These are phyloP conservation scores for Alentia gelatinosa DNA, from an alignment of 2,888 invertebrate genomes.

Conservation along the genomic window DNA sequence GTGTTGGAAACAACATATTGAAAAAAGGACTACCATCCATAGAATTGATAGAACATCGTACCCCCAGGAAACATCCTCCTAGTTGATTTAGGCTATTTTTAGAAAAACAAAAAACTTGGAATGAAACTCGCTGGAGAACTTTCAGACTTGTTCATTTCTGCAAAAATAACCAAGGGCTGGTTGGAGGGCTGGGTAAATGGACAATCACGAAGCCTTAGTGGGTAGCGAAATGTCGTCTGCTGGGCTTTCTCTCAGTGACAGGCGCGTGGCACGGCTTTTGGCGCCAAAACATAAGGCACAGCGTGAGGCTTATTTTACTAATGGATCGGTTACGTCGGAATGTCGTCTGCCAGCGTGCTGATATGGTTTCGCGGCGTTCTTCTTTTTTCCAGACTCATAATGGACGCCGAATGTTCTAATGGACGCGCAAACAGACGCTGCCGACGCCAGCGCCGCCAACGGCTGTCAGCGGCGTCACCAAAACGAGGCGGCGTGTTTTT, in stretches of 20 bases:
- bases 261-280: neutral
- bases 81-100: no score
- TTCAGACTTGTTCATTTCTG: neutral
- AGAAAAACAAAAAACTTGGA: neutral
- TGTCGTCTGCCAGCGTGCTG: neutral
- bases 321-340: slow-evolving; percentile 21
- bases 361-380: neutral
- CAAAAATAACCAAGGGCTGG: neutral
- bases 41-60: neutral
- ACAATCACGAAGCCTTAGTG: neutral
- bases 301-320: neutral
- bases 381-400: neutral
- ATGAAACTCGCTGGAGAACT: neutral
- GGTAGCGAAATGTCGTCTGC: neutral
- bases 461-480: neutral
- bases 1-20: no score
- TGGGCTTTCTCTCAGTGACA: neutral
- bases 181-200: neutral
- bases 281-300: neutral
- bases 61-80: neutral
- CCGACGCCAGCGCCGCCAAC: neutral
- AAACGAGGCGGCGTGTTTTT: neutral
- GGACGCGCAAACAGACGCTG: slow-evolving; percentile 12
- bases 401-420: slow-evolving; percentile 11
- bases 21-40: no score